A percentile compares a stretch with the other conserved stretches of the same genome.
Evolutionary conservation across 2,113 vertebrate species (phyloP).

Genomic region (Chamaea fasciata): DNA sequence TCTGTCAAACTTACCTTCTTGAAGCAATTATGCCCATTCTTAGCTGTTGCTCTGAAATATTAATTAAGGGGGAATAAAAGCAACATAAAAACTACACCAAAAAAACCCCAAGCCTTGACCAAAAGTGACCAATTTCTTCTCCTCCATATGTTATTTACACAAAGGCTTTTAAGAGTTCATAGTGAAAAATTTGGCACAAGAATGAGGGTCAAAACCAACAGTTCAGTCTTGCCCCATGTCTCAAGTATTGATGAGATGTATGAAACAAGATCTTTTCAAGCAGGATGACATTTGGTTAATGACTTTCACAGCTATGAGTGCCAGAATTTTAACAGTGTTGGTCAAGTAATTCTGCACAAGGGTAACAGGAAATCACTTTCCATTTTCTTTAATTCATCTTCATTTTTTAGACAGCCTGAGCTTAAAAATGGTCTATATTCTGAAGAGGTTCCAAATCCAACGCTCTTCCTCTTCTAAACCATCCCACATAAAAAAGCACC

Average conservation of each 20-base stretch:
- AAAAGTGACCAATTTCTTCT: neutral
- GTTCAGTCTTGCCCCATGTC: neutral
- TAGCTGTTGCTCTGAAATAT: neutral
- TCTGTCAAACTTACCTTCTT: neutral
- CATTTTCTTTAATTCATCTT: constrained; percentile 31
- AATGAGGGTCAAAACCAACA: neutral
- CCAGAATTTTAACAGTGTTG: neutral
- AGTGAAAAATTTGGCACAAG: neutral
- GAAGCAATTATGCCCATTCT: neutral
- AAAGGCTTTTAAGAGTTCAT: neutral
- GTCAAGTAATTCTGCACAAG: neutral
- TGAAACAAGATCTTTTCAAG: neutral
- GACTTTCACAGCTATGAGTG: neutral
- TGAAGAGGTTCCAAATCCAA: neutral
- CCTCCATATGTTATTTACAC: neutral
- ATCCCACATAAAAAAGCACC: neutral
- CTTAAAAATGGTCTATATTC: neutral
- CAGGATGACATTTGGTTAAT: neutral
- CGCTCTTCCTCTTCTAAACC: neutral
- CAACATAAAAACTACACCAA: neutral
- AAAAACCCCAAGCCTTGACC: neutral
- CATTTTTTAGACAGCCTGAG: constrained; percentile 11
- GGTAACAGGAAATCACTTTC: constrained; percentile 22
- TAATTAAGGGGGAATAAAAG: neutral
- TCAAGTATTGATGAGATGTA: neutral